Percentiles rank a stretch among this genome's conserved stretches.
Conservation (phyloP, 2,888 invertebrate genomes). For the Orchestes rusci region DNA sequence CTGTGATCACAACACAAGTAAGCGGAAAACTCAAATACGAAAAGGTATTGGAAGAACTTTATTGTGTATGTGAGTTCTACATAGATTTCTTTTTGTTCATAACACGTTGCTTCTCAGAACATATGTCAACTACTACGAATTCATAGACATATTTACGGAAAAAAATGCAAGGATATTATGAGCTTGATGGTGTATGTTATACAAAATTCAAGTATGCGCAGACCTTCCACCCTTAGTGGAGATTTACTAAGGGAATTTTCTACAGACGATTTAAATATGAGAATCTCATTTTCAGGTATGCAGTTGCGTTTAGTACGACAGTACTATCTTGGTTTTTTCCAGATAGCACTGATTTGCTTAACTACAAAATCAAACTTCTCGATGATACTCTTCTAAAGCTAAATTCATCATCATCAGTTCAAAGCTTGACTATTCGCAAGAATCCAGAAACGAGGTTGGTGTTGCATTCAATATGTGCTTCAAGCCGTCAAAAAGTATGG, state of each 20-base stretch:
- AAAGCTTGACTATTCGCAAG: constrained; percentile 30
- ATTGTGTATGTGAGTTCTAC: constrained; percentile 29
- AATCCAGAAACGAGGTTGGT: constrained; percentile 33
- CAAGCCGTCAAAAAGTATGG: constrained; percentile 27
- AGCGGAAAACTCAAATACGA: constrained; percentile 2
- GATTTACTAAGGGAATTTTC: no score
- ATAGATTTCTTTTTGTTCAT: no score
- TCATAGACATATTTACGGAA: no score
- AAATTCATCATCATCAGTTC: constrained; percentile 9
- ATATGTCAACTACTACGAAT: no score
- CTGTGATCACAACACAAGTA: neutral
- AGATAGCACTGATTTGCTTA: no score
- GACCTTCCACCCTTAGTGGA: constrained; percentile 29
- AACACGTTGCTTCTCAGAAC: no score
- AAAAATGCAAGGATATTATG: no score
- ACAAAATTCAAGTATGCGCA: constrained; percentile 32
- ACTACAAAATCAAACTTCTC: constrained; percentile 28
- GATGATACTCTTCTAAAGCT: constrained; percentile 26
- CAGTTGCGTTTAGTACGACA: no score
- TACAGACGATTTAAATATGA: no score
- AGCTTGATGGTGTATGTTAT: constrained; percentile 27
- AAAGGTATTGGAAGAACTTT: constrained; percentile 30
- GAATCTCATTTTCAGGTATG: no score
- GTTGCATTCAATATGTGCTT: constrained; percentile 30
- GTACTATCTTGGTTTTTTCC: no score